Percentiles rank a stretch among this genome's conserved stretches.
Conservation (phyloP, 2,113 vertebrate species). For the Numida meleagris region DNA sequence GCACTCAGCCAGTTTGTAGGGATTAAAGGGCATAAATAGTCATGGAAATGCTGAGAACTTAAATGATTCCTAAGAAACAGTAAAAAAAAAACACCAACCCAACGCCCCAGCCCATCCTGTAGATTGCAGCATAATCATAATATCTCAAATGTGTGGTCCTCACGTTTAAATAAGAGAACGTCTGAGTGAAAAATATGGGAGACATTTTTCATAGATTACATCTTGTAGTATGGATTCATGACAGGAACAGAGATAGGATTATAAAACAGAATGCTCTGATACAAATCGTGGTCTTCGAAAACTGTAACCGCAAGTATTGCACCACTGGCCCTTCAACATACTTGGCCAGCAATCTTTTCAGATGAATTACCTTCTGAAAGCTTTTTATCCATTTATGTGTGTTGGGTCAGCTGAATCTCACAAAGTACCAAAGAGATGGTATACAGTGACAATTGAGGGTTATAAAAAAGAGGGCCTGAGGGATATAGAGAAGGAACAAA, state of each 20-base stretch:
- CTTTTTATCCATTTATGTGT: not conserved
- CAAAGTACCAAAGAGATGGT: not conserved
- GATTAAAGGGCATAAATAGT: slow-evolving; percentile 36
- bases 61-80: not conserved
- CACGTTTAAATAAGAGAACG: not conserved
- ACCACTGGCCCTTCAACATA: not conserved
- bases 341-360: not conserved
- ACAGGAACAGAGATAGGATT: slow-evolving; percentile 13
- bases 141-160: slow-evolving; percentile 18
- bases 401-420: not conserved
- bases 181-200: not conserved
- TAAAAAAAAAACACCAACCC: not conserved
- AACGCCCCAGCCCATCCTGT: not conserved
- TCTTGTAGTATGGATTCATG: not conserved
- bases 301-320: rapidly evolving
- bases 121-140: not conserved
- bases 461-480: not conserved
- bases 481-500: not conserved
- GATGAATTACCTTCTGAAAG: not conserved
- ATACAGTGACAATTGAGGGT: not conserved
- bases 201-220: not conserved
- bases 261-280: not conserved
- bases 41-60: slow-evolving; percentile 22
- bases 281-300: not conserved
- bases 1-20: slow-evolving; percentile 9